Base-by-base conservation (phyloP, 2,888 invertebrate genomes). In the Agapostemon virescens region DNA sequence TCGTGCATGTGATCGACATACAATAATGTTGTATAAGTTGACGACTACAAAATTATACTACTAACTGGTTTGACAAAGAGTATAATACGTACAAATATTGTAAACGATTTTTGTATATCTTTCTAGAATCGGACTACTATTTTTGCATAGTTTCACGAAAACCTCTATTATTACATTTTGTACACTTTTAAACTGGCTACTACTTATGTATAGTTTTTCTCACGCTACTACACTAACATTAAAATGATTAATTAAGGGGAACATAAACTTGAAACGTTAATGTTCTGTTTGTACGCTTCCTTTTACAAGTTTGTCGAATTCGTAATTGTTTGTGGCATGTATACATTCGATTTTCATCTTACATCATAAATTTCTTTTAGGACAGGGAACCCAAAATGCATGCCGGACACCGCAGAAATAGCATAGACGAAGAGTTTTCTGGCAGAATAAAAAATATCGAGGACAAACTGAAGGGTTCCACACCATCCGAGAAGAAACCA, bases 361-460 rank as follows among this genome's bases (percentile, higher is more conserved):
- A 74, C 26, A 61, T 17, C 45, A 33, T 69, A 49, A 58, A 64
- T 82, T 77, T 64, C 77, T 89, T 88, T 61, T 88, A 93, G 93
- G 93, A 93, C 84, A 92, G 93, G 80, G 93, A 93, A 86, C 89
- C 93, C 38, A 93, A 93, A 79, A 87, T 93, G 76, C 91, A 91
- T 69, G 91, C 91, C 11, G 92, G 93, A 45, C 90, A 92, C 77
- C 91, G 90, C 73, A 92, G 90, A 55, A 87, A 89, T 77, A 91
- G 91, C 67, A 92, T 93, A 74, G 95, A 95, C 79, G 94, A 95
- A 87, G 94, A 95, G 86, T 94, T 95, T 87, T 94, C 94, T 23
- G 95, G 95, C 0, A 92, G 95, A 86, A 95, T 97, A 79, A 95
- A 95, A 92, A 95, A 94, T 76, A 95, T 98, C 82, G 98, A 98